phyloP scores from a whole-genome alignment of 2,113 vertebrate genomes.

The Bombycilla garrulus region DNA sequence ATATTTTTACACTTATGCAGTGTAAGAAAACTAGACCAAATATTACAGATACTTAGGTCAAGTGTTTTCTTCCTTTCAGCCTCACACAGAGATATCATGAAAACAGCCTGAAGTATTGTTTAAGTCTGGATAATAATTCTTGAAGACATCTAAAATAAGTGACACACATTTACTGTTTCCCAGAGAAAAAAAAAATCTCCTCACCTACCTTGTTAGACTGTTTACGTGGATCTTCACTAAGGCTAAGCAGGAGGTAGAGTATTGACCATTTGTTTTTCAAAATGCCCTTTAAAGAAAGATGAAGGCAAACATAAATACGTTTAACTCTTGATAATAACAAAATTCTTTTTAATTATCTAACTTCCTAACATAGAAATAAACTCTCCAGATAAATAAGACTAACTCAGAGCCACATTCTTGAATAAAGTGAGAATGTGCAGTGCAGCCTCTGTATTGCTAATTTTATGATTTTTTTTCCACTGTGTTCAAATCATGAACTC shows the following conservation, averaged over 20 bases:
- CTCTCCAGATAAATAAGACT: not conserved
- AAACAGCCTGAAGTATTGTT: not conserved
- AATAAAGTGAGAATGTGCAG: not conserved
- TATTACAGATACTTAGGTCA: not conserved
- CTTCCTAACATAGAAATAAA: not conserved
- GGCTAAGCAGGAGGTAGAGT: conserved; percentile 94
- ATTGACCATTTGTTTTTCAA: conserved; percentile 97
- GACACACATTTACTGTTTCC: not conserved
- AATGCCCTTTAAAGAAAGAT: conserved; percentile 77
- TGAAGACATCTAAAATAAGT: not conserved
- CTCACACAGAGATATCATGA: not conserved
- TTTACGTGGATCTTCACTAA: conserved; percentile 94
- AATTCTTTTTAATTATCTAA: not conserved
- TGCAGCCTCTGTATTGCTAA: not conserved
- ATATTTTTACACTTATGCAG: not conserved
- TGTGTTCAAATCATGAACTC: not conserved
- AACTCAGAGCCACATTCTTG: accelerated
- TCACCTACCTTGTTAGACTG: conserved; percentile 83
- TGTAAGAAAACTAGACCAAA: not conserved
- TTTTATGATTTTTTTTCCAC: not conserved
- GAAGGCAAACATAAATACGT: not conserved
- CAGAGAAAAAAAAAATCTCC: not conserved
- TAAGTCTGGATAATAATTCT: not conserved
- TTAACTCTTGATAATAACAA: not conserved
- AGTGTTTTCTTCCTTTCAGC: not conserved